phyloP scores from a whole-genome alignment of 35 echinoderm and acorn worm species.

The Ophiothrix spiculata region DNA sequence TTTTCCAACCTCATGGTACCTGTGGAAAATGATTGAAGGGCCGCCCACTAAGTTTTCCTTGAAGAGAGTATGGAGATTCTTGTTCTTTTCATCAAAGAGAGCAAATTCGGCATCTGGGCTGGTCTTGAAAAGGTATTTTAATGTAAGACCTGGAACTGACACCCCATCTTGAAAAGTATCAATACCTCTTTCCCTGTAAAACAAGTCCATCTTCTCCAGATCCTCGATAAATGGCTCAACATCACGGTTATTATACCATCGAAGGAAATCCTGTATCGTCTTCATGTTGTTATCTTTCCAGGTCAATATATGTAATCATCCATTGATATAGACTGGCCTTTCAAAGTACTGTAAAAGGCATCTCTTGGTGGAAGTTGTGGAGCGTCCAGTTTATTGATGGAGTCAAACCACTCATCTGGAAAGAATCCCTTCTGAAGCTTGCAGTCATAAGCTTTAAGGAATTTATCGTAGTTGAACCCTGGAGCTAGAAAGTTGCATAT shows the following conservation, averaged over 20 bases:
- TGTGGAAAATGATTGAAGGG: slow-evolving; percentile 42
- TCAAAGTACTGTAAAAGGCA: background rate
- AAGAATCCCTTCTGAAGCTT: no score
- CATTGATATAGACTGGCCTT: background rate
- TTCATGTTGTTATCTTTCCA: slow-evolving; percentile 40
- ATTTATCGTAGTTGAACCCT: no score
- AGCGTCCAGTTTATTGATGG: no score
- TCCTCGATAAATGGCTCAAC: slow-evolving; percentile 42
- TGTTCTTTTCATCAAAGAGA: slow-evolving; percentile 25
- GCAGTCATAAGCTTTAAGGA: no score
- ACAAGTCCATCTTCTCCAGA: slow-evolving; percentile 46
- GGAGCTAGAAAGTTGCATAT: no score
- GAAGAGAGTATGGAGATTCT: slow-evolving; percentile 35
- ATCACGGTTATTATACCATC: slow-evolving; percentile 50
- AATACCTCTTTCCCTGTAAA: slow-evolving; percentile 32
- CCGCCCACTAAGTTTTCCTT: slow-evolving; percentile 39
- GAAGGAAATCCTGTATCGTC: slow-evolving; percentile 21
- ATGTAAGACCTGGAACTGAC: slow-evolving; percentile 48
- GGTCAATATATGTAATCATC: background rate
- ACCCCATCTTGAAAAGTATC: slow-evolving; percentile 53
- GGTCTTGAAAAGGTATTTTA: slow-evolving; percentile 37
- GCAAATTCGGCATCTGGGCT: background rate
- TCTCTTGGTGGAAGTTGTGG: background rate
- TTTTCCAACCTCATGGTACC: slow-evolving; percentile 25
- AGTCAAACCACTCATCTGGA: no score